Base-by-base conservation (phyloP, 2,113 vertebrate genomes). In the Anoura caudifer region DNA sequence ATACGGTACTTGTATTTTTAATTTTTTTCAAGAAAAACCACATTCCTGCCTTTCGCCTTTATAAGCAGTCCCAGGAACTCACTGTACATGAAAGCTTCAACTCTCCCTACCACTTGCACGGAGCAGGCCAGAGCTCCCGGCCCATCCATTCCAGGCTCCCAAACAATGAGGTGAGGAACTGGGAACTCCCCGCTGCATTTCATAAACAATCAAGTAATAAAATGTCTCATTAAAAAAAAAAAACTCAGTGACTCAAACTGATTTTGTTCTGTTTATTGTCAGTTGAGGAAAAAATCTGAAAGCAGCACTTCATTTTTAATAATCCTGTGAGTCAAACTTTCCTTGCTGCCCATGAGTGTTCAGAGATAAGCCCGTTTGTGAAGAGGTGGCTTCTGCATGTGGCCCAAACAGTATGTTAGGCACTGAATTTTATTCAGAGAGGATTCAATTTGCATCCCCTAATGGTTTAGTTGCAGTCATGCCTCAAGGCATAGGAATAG, bases 401-500 rank as follows among this genome's bases (percentile, higher is more conserved):
- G 87, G 84, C 9, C 81, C 1, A 1, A 52, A 92, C 17, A 43
- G 24, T 47, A 4, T 31, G 63, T 67, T 63, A 19, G 16, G 70
- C 50, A 17, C 82, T 93, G 96, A 41, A 76, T 85, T 77, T 93
- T 85, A 91, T 86, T 89, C 94, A 70, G 54, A 20, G 43, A 91
- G 67, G 86, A 95, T 94, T 93, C 95, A 67, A 65, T 97, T 91
- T 96, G 91, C 91, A 90, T 96, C 72, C 95, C 95, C 96, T 91
- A 89, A 95, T 94, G 89, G 94, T 84, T 97, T 84, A 33, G 16
- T 50, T 69, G 83, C 67, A 88, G 80, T 85, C 80, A 65, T 94
- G 97, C 97, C 97, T 97, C 75, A 24, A 97, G 97, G 96, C 97
- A 95, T 19, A 45, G 61, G 87, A 88, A 76, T 52, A 94, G 92